Evolutionary conservation across 2,113 vertebrate genomes (phyloP), one percentile per base, ranked within the genome.

Genomic region (Takifugu bimaculatus): DNA sequence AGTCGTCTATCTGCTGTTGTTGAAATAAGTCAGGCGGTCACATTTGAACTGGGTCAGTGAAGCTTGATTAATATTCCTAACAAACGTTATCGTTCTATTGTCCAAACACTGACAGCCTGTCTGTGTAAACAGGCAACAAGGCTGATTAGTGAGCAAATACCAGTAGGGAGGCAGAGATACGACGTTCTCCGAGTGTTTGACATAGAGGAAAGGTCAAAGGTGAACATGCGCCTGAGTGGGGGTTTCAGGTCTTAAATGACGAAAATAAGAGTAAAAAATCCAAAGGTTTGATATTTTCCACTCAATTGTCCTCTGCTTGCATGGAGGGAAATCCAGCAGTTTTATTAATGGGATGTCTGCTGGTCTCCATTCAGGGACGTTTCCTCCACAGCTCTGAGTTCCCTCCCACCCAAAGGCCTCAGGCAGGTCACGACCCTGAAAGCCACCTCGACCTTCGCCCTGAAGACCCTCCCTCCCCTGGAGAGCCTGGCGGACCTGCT

Each of bases 381-480:
- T 60, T 94, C 95, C 70, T 93, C 90, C 73, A 98, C 96, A 0
- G 87, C 91, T 0, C 84, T 98, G 69, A 89, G 86, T 29, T 88
- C 88, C n/a, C 91, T 98, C 44, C 95, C 96, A 0, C 74, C 79
- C 47, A 87, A 88, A 0, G 95, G 95, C 4, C 81, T 98, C 11
- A 88, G 83, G 69, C 89, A 91, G 73, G 86, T 98, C 79, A 92
- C 88, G 58, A 85, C 86, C 42, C 86, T 98, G 66, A 93, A 90
- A 26, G 94, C 95, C 27, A 84, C 44, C 0, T 91, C 90, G 47
- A 88, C 93, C 50, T 94, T 93, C 49, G 90, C 91, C 0, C 87
- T 98, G 39, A 98, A 94, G 89, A 93, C 85, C 58, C 73, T 98
- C 60, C 96, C 96, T 39, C 88, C 92, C 0, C 87, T 94, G 76